Base-by-base conservation (phyloP, 2,797 vertebrate genomes). In the Gambelia wislizenii region DNA sequence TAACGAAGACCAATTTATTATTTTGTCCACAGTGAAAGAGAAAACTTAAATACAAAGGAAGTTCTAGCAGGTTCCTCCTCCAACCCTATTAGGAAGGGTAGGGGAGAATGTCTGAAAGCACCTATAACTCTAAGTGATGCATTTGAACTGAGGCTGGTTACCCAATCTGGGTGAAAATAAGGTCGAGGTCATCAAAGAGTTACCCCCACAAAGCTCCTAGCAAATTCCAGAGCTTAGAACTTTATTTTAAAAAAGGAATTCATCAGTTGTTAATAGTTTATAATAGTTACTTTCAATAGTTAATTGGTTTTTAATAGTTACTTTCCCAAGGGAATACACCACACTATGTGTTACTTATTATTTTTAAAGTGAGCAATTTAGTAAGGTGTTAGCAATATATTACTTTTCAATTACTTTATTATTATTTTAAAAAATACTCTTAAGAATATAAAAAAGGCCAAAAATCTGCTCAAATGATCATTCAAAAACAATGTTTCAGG, bases 1-100 rank as follows among this genome's bases (percentile, higher is more conserved):
- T 89, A 87, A 87, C 52, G 13, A 87, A 84, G 18, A 74, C 5
- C 42, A 14, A 88, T 88, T 84, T 27, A 76, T 86, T 67, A 56
- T 75, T 61, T 80, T 54, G 85, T 64, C 64, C 64, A 91, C 91
- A 91, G 49, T 49, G 90, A 85, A 87, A 91, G 47, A 49, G 12
- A 70, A 14, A 75, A 67, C 20, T 82, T 33, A 84, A 76, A 61
- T 54, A n/a, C 80, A n/a, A 84, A 72, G 83, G 72, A 20, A 47
- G 30, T 52, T 64, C 70, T 83, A 30, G 44, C 14, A 16, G 13
- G 16, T 22, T 54, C 25, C n/a, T 77, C 44, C 44, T 78, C 69
- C 56, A 59, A 33, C 52, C 4, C 42, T 8, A 20, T 18, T 36
- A 52, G 13, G n/a, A 61, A 22, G 36, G 56, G 36, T n/a, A 9